Conservation (phyloP, 2,113 vertebrate species). For the Myotis lucifugus region DNA sequence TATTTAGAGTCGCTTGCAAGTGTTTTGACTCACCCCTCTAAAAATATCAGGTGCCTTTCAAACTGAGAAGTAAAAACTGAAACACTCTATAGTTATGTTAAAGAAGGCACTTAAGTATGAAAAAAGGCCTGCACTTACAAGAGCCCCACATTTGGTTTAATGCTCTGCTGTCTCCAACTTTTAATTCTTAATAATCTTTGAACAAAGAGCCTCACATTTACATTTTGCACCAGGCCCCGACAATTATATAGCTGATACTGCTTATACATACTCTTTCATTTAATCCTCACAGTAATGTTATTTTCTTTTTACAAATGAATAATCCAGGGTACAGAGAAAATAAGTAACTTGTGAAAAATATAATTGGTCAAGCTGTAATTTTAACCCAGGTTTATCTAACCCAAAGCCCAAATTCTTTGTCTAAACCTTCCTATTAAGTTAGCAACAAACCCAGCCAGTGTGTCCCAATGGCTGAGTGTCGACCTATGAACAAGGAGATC, state of each 20-base stretch:
- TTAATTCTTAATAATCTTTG: not conserved
- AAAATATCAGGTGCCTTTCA: not conserved
- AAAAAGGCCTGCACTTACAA: not conserved
- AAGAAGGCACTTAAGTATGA: not conserved
- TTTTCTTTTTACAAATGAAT: constrained; percentile 5
- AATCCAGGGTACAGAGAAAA: not conserved
- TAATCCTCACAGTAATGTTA: not conserved
- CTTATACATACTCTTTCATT: not conserved
- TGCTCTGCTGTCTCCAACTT: not conserved
- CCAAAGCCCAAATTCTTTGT: not conserved
- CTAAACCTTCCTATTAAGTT: not conserved
- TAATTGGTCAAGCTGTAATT: not conserved
- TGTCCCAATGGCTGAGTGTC: too few relatives aligned
- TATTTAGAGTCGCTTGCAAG: not conserved
- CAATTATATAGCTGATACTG: not conserved
- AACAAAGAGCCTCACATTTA: not conserved
- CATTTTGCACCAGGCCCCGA: not conserved
- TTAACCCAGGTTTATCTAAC: not conserved
- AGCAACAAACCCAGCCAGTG: not conserved
- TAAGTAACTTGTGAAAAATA: not conserved
- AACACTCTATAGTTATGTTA: not conserved
- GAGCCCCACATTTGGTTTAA: not conserved
- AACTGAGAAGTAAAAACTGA: not conserved
- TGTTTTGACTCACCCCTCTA: not conserved
- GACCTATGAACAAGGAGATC: too few relatives aligned